These are phyloP conservation scores for Mastacembelus armatus DNA, from an alignment of 2,797 vertebrate species.

Conservation along the genomic window DNA sequence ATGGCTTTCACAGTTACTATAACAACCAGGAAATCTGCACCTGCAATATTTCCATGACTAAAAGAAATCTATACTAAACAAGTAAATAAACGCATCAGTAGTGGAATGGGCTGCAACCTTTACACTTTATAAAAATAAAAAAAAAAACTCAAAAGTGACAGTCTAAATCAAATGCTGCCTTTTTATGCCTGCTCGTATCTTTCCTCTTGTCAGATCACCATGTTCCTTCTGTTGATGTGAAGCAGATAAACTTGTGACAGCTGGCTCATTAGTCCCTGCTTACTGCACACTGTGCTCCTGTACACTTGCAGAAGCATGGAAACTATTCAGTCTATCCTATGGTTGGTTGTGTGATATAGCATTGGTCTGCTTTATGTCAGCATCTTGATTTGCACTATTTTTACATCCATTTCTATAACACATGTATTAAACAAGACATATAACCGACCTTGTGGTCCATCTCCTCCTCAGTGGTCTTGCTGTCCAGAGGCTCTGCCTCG, in stretches of 20 bases:
- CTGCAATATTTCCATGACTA: neutral
- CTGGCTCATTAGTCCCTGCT: no score
- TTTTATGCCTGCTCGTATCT: constrained; percentile 6
- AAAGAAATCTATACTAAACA: no score
- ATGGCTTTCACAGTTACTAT: neutral
- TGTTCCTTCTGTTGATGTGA: neutral
- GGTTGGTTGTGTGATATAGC: neutral
- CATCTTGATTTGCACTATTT: no score
- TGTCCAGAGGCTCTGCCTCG: constrained; percentile 85
- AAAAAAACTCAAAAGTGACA: no score
- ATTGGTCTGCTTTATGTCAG: no score
- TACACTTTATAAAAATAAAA: no score
- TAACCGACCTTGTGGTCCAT: constrained; percentile 89
- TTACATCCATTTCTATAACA: neutral
- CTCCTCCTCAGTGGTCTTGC: constrained; percentile 87
- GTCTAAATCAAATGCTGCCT: constrained; percentile 9
- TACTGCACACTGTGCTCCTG: neutral
- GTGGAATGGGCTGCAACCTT: neutral
- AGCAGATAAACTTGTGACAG: neutral
- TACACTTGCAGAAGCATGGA: neutral
- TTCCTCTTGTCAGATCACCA: neutral
- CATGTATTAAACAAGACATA: neutral
- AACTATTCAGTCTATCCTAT: neutral
- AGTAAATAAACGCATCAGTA: no score
- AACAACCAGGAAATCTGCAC: neutral